Conservation (phyloP, 2,113 vertebrate genomes). For the Eretmochelys imbricata region DNA sequence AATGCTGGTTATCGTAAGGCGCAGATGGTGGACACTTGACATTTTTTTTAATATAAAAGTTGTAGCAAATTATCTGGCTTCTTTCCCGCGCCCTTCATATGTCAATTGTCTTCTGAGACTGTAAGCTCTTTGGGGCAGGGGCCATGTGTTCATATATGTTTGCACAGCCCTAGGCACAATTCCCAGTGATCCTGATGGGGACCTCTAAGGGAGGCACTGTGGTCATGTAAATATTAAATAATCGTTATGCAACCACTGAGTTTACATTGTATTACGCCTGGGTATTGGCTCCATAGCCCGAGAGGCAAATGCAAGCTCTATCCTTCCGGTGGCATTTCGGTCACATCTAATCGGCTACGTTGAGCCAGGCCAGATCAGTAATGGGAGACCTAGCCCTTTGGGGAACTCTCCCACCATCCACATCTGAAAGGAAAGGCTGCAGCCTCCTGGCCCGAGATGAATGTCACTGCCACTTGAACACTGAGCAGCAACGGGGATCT, state of each 20-base stretch:
- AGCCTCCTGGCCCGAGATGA: not conserved
- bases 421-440: not conserved
- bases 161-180: not conserved
- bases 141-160: not conserved
- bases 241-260: not conserved
- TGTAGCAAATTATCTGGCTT: not conserved
- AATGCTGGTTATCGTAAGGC: not conserved
- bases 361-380: not conserved
- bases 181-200: not conserved
- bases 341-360: not conserved
- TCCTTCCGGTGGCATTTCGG: not conserved
- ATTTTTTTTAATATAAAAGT: not conserved
- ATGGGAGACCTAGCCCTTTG: not conserved
- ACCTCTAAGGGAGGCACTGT: not conserved
- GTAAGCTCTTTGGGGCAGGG: not conserved
- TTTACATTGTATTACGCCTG: not conserved
- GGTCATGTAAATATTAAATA: not conserved
- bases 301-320: not conserved
- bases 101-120: not conserved
- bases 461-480: not conserved
- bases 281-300: not conserved
- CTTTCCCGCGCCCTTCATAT: not conserved
- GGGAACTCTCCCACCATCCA: not conserved
- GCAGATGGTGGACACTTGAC: not conserved
- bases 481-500: not conserved